Evolutionary conservation across 2,113 vertebrate species (phyloP).

Genomic region (Saiga tatarica): DNA sequence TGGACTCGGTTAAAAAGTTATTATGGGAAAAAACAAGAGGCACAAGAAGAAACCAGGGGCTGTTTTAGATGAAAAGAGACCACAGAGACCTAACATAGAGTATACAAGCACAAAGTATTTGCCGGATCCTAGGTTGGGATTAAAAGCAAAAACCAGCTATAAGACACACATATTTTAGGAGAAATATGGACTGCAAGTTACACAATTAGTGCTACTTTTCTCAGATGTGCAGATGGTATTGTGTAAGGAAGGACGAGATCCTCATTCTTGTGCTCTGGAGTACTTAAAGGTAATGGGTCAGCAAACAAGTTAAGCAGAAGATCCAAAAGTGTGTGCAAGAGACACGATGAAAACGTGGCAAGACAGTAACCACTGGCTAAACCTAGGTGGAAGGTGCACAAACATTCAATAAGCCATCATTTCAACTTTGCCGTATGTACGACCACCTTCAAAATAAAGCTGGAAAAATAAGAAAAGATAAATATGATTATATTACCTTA

Average conservation of each 20-base stretch:
- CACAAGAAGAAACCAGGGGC: background rate
- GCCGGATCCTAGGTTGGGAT: background rate
- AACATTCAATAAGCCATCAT: background rate
- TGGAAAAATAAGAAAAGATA: background rate
- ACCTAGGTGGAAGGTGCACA: no score
- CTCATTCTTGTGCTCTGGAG: background rate
- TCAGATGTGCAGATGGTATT: background rate
- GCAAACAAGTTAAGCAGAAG: background rate
- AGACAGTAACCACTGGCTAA: no score
- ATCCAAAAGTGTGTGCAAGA: background rate
- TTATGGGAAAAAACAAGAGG: background rate
- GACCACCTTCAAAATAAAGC: background rate
- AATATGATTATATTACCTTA: background rate
- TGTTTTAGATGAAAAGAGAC: background rate
- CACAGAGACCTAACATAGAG: background rate
- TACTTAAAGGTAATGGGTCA: background rate
- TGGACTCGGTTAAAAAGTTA: background rate
- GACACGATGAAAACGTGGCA: rapidly evolving
- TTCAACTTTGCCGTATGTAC: background rate
- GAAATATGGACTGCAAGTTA: background rate
- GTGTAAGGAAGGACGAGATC: background rate
- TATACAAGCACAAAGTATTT: background rate
- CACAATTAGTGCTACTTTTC: background rate
- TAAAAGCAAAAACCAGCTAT: background rate
- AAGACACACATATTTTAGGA: background rate